Percentiles rank a stretch among this genome's conserved stretches.
These are phyloP conservation scores for Orchestia grillus DNA, from an alignment of 1,140 invertebrate species.

Conservation along the genomic window DNA sequence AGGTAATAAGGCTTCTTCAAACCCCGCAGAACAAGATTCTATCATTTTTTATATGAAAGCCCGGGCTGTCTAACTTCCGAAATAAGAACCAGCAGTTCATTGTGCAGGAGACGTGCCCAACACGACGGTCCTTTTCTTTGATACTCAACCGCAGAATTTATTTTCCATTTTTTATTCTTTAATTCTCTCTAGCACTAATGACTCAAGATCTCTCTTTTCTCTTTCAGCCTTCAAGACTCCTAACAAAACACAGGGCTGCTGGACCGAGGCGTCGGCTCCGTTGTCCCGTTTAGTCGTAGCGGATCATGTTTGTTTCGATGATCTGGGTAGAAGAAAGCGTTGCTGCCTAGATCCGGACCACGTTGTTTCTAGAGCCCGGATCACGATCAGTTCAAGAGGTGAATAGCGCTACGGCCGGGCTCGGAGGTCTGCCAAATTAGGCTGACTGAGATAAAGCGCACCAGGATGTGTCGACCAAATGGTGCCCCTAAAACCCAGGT, in stretches of 20 bases:
- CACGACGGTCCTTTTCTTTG: background rate
- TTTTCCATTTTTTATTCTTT: background rate
- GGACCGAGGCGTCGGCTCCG: background rate
- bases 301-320: background rate
- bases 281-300: background rate
- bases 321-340: background rate
- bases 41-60: background rate
- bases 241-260: background rate
- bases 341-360: background rate
- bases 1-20: background rate
- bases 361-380: background rate
- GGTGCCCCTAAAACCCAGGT: background rate
- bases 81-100: background rate
- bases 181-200: background rate
- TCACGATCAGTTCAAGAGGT: background rate
- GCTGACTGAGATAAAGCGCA: background rate
- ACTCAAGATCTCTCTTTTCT: background rate
- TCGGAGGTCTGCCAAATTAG: background rate
- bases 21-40: background rate
- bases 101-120: background rate
- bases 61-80: background rate
- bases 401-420: background rate
- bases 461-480: background rate
- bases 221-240: background rate
- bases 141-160: background rate